Evolutionary conservation across 2,888 invertebrate species (phyloP), one percentile per base, ranked within the genome.

Genomic region (Pecten maximus): DNA sequence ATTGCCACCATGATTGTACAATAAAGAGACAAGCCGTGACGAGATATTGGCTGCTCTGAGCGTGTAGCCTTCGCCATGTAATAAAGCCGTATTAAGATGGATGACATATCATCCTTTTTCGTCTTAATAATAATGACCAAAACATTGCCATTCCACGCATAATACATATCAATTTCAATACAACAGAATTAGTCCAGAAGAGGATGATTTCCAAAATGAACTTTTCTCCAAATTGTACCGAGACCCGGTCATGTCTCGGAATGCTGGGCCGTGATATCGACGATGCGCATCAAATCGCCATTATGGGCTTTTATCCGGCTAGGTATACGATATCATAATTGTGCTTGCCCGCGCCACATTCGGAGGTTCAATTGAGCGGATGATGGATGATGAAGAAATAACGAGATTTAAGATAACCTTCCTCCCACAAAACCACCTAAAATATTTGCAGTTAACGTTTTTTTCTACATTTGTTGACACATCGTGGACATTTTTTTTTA

Each of bases 171-270:
- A 88, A 88, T 88, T 88, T 88, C 44, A 88, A 88, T 88, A 88
- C 74, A 74, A 74, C 74, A 28, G 74, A 74, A 74, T 74, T 74
- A 74, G 74, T 28, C 35, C 35, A 88, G 28, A 89, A 89, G 35
- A 54, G 60, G 60, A 89, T 74, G 89, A 89, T 89, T 74, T 89
- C 74, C 60, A 89, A 89, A 89, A 89, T 89, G 89, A 89, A 89
- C 60, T 50, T 60, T 54, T 54, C 60, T 3, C 89, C 89, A 89
- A 89, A 89, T 89, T 89, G 60, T 74, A 89, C 40, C 10, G n/a
- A 89, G 39, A 60, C 28, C 35, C 40, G 28, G 40, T 60, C 89
- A 89, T 89, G 89, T 40, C 74, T n/a, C 19, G 39, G 60, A 89
- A 89, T 60, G 60, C 54, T 74, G 40, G 39, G 54, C 60, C 39